These are phyloP conservation scores for Todus mexicanus DNA, from an alignment of 2,797 vertebrate species.

Conservation along the genomic window DNA sequence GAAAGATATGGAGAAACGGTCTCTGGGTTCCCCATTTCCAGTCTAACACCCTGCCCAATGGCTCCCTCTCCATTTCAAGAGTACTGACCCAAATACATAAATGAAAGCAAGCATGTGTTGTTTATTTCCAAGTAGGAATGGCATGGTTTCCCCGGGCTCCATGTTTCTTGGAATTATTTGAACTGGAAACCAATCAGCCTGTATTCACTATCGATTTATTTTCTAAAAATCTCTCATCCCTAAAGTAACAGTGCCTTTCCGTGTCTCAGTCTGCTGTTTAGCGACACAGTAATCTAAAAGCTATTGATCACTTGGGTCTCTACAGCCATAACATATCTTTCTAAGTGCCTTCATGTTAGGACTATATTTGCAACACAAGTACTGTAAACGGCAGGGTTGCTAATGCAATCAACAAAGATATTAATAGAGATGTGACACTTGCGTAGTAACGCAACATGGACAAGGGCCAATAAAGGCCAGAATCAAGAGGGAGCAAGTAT, in stretches of 20 bases:
- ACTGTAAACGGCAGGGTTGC: not conserved
- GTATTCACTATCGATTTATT: slow-evolving; percentile 56
- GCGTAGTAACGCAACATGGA: not conserved
- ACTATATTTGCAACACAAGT: slow-evolving; percentile 25
- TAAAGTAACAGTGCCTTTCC: slow-evolving; percentile 40
- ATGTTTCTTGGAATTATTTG: slow-evolving; percentile 58
- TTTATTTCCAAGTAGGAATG: slow-evolving; percentile 29
- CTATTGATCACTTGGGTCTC: slow-evolving; percentile 56
- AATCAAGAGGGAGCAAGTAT: not conserved
- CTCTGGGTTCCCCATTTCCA: not conserved
- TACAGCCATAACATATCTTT: slow-evolving; percentile 20
- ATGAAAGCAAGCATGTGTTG: not conserved
- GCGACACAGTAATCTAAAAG: slow-evolving; percentile 62
- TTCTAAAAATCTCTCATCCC: slow-evolving; percentile 55
- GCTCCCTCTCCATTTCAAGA: not conserved
- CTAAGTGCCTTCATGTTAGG: not conserved
- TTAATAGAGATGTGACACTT: not conserved
- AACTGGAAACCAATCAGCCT: slow-evolving; percentile 61
- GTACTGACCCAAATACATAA: slow-evolving; percentile 47
- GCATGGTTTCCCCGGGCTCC: slow-evolving; percentile 22
- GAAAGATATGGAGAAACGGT: not conserved
- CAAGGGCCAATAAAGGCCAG: not conserved
- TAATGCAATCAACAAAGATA: not conserved
- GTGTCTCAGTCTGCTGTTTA: slow-evolving; percentile 41
- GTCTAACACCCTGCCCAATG: not conserved